Percentiles rank a stretch among this genome's conserved stretches.
These are phyloP conservation scores for Tetragnatha versicolor DNA, from an alignment of 1,140 invertebrate species.

Conservation along the genomic window DNA sequence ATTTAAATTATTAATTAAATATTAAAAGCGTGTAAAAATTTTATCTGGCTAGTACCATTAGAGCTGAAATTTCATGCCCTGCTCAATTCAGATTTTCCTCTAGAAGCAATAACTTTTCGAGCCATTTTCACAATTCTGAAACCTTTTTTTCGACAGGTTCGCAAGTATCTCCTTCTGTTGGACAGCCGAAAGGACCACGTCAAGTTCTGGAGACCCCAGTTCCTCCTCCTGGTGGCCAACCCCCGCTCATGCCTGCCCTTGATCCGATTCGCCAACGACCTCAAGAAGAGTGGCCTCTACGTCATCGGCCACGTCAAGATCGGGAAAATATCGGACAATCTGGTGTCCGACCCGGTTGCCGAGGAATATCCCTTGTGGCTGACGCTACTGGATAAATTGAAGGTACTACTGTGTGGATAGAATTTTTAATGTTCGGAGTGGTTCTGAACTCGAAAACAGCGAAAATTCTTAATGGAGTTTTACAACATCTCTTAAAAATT, in stretches of 20 bases:
- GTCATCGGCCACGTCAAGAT: slow-evolving; percentile 90
- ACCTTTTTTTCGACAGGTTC: no score
- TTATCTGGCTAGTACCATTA: no score
- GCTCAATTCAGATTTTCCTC: no score
- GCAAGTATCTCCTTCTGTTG: slow-evolving; percentile 94
- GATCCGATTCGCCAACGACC: slow-evolving; percentile 97
- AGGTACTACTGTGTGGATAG: no score
- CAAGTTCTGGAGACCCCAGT: slow-evolving; percentile 98
- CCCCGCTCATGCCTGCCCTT: slow-evolving; percentile 88
- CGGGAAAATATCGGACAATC: slow-evolving; percentile 60
- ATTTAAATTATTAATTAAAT: no score
- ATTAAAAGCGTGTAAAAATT: no score
- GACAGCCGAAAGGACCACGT: slow-evolving; percentile 97
- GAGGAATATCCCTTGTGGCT: slow-evolving; percentile 87
- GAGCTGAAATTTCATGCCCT: no score
- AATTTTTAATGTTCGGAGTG: no score
- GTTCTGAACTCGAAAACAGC: no score
- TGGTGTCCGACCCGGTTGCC: slow-evolving; percentile 73
- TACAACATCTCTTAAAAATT: neutral
- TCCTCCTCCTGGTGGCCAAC: slow-evolving; percentile 89
- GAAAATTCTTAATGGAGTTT: no score
- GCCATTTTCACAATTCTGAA: no score
- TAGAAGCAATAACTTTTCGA: no score
- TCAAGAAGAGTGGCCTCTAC: slow-evolving; percentile 97
- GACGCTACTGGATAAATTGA: slow-evolving; percentile 83